A percentile compares a stretch with the other conserved stretches of the same genome.
These are phyloP conservation scores for Lasioglossum calceatum DNA, from an alignment of 2,888 invertebrate species.

Conservation along the genomic window DNA sequence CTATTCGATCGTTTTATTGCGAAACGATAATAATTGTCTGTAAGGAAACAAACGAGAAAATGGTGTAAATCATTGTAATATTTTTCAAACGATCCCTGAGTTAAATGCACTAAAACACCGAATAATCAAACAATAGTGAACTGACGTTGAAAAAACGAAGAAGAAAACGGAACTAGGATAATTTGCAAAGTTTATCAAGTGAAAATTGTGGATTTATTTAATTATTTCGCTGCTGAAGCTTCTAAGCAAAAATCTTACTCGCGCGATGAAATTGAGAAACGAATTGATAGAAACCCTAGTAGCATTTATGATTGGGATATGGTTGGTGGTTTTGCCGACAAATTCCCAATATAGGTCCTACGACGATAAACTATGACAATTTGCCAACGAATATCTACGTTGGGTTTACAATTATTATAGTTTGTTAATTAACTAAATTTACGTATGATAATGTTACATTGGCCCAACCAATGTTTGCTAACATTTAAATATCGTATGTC, in stretches of 20 bases:
- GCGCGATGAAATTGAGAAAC: conserved; percentile 32
- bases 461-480: no score
- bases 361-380: no score
- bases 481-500: no score
- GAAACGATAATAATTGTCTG: conserved; percentile 12
- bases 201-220: conserved; percentile 12
- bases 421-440: no score
- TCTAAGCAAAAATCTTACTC: conserved; percentile 14
- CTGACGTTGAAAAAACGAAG: background rate
- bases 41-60: background rate
- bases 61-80: conserved; percentile 13
- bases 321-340: no score
- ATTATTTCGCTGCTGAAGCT: conserved; percentile 9
- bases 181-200: conserved; percentile 7
- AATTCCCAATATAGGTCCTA: no score
- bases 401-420: no score
- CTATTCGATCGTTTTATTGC: conserved; percentile 15
- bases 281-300: background rate
- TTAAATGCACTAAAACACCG: background rate
- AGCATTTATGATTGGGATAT: no score
- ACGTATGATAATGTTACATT: no score
- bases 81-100: conserved; percentile 23
- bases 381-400: no score
- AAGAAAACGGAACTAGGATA: background rate
- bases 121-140: background rate